Percentiles rank a stretch among this genome's conserved stretches.
Conservation (phyloP, 2,888 invertebrate genomes). For the Agrochola lota region DNA sequence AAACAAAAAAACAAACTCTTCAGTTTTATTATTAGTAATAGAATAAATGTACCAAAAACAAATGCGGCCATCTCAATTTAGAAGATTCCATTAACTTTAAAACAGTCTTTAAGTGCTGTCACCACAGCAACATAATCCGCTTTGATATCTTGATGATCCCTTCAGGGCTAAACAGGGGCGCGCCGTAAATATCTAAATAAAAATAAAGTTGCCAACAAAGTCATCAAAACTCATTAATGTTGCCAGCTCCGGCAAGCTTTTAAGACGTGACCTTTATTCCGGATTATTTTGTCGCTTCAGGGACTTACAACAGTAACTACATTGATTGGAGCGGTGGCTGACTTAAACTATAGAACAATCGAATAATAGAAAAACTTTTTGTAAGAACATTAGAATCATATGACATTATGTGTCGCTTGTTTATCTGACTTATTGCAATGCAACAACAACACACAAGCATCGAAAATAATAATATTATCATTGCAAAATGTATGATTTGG, state of each 20-base stretch:
- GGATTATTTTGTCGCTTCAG: conserved; percentile 49
- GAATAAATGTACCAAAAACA: neutral
- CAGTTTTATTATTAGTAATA: too few species aligned
- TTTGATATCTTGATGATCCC: conserved; percentile 56
- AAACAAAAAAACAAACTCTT: too few species aligned
- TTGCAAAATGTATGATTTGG: neutral
- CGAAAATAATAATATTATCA: neutral
- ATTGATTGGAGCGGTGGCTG: conserved; percentile 20
- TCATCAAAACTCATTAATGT: conserved; percentile 60
- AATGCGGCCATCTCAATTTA: neutral
- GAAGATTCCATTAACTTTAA: conserved; percentile 29
- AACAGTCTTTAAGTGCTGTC: conserved; percentile 28
- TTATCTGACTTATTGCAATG: neutral
- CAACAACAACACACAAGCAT: neutral
- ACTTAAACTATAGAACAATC: neutral
- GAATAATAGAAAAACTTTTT: neutral
- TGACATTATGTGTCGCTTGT: neutral
- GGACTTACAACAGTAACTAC: conserved; percentile 25
- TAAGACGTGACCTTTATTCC: conserved; percentile 56
- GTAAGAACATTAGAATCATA: neutral
- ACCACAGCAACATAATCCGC: conserved; percentile 31
- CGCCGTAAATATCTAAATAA: conserved; percentile 54
- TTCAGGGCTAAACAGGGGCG: conserved; percentile 18
- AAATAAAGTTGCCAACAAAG: conserved; percentile 53
- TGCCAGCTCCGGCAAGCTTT: conserved; percentile 27